Evolutionary conservation across 2,888 invertebrate species (phyloP).

Genomic region (Lasius platythorax): DNA sequence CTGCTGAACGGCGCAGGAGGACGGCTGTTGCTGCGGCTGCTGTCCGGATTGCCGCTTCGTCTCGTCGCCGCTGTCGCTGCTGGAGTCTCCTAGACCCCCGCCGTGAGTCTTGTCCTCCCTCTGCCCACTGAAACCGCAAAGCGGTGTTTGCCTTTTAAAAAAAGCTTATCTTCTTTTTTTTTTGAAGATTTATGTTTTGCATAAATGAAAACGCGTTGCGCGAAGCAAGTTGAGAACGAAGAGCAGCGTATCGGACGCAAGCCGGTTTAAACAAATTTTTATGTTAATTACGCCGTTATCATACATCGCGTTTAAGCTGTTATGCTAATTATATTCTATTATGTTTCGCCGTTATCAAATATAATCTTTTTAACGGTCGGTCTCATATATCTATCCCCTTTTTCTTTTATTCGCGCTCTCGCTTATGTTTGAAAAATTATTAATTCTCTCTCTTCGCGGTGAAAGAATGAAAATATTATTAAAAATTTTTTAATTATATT

Average conservation of each 20-base stretch:
- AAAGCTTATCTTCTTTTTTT: not conserved
- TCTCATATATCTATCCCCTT: not conserved
- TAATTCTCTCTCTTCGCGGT: not conserved
- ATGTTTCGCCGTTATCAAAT: slow-evolving; percentile 2
- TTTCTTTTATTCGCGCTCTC: not conserved
- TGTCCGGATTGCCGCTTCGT: slow-evolving; percentile 79
- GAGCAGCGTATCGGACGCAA: not conserved
- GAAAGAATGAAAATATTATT: not conserved
- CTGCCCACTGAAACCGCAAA: slow-evolving; percentile 80
- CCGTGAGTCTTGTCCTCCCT: slow-evolving; percentile 83
- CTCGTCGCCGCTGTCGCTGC: slow-evolving; percentile 85
- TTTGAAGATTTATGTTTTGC: slow-evolving; percentile 23
- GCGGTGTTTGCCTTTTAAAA: slow-evolving; percentile 17
- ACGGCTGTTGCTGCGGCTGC: slow-evolving; percentile 74
- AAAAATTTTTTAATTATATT: slow-evolving; percentile 10
- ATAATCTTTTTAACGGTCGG: not conserved
- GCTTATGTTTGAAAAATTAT: not conserved
- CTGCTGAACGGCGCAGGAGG: slow-evolving; percentile 74
- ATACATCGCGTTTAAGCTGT: not conserved
- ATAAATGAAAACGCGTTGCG: not conserved
- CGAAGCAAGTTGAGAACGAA: slow-evolving; percentile 7
- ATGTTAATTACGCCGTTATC: slow-evolving; percentile 12
- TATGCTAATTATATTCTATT: slow-evolving; percentile 18
- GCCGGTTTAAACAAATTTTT: slow-evolving; percentile 12
- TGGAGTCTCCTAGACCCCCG: slow-evolving; percentile 81